Conservation (phyloP, 1,140 invertebrate species). For the Drosophila gunungcola region DNA sequence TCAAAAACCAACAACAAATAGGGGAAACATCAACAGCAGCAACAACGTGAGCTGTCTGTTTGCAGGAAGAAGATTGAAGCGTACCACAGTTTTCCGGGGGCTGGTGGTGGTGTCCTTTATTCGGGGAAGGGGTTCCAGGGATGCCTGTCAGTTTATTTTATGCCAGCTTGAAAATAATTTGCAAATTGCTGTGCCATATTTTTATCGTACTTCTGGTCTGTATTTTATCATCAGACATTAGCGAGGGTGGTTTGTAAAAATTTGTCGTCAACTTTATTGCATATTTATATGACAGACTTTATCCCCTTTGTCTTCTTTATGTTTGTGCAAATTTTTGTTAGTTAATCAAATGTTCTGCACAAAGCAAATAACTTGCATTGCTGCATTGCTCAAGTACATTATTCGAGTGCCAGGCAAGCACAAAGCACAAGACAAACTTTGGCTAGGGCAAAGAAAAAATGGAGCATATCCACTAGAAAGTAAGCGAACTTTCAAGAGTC, state of each 20-base stretch:
- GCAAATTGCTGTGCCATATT: constrained; percentile 78
- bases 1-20: constrained; percentile 76
- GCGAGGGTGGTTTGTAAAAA: constrained; percentile 53
- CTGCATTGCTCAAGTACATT: constrained; percentile 50
- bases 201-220: constrained; percentile 42
- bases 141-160: constrained; percentile 79
- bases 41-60: constrained; percentile 61
- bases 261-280: constrained; percentile 43
- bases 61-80: constrained; percentile 52
- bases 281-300: constrained; percentile 55
- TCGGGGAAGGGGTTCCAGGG: background rate
- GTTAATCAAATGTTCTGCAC: constrained; percentile 73
- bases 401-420: constrained; percentile 26
- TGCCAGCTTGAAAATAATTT: constrained; percentile 81
- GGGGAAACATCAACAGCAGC: constrained; percentile 55
- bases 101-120: constrained; percentile 13
- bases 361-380: constrained; percentile 56
- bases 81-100: constrained; percentile 5
- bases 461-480: background rate
- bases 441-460: constrained; percentile 3
- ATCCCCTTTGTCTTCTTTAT: constrained; percentile 1
- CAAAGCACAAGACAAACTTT: constrained; percentile 6
- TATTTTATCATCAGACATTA: constrained; percentile 73
- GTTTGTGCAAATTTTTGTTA: constrained; percentile 54
- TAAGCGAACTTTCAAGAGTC: background rate